These are phyloP conservation scores for Rhagoletis pomonella DNA, from an alignment of 1,140 invertebrate genomes.

Conservation along the genomic window DNA sequence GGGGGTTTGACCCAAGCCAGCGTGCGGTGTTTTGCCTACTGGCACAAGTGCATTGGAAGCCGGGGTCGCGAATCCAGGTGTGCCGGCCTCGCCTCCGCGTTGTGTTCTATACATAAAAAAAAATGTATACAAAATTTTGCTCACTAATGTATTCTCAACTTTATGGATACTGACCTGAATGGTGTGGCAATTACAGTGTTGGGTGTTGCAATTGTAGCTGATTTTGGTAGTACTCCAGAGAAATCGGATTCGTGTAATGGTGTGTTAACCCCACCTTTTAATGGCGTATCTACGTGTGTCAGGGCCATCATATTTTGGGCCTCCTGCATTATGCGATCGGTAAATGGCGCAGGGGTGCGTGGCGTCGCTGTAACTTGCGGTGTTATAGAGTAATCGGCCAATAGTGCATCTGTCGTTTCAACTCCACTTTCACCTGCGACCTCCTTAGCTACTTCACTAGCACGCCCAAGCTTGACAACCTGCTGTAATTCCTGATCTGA, in stretches of 20 bases:
- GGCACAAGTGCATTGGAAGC: constrained; percentile 73
- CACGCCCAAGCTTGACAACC: constrained; percentile 97
- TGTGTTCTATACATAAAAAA: constrained; percentile 64
- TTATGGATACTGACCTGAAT: constrained; percentile 77
- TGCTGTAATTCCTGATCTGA: constrained; percentile 93
- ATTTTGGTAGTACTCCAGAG: constrained; percentile 85
- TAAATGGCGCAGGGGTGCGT: constrained; percentile 87
- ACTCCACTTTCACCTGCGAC: constrained; percentile 89
- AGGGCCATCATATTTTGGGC: constrained; percentile 99
- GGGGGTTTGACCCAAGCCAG: constrained; percentile 65
- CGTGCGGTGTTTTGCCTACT: constrained; percentile 64
- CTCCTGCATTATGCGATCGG: constrained; percentile 89
- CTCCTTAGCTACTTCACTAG: constrained; percentile 94
- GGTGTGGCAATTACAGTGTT: constrained; percentile 97
- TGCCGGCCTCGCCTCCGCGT: constrained; percentile 68
- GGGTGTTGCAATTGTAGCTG: constrained; percentile 87
- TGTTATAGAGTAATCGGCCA: constrained; percentile 94
- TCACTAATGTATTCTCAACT: constrained; percentile 68
- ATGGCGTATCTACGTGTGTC: constrained; percentile 96
- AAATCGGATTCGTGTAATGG: constrained; percentile 93
- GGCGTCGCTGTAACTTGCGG: constrained; percentile 87
- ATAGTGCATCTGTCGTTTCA: constrained; percentile 88
- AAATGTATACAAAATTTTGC: constrained; percentile 26
- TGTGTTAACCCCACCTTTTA: constrained; percentile 97
- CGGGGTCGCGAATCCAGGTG: constrained; percentile 76